Evolutionary conservation across 2,113 vertebrate species (phyloP).

Genomic region (Thinocorus orbignyianus): DNA sequence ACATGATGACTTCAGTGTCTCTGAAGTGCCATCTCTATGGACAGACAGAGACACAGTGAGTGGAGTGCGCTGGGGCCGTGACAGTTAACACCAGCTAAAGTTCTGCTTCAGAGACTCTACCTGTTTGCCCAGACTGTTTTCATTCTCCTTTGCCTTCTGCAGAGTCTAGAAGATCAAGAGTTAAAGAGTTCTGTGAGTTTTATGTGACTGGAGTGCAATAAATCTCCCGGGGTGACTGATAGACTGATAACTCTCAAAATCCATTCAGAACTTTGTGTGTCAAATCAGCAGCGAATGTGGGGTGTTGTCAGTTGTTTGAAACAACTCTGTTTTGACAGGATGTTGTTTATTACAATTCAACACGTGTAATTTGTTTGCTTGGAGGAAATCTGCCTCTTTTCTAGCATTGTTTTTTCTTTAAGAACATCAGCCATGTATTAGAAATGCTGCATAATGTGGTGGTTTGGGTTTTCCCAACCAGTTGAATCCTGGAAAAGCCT

Average conservation of each 20-base stretch:
- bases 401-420: background rate
- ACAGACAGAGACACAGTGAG: background rate
- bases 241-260: conserved; percentile 58
- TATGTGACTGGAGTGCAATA: conserved; percentile 32
- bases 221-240: conserved; percentile 58
- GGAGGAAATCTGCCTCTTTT: conserved; percentile 36
- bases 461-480: background rate
- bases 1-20: background rate
- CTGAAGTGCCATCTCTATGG: background rate
- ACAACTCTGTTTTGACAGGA: conserved; percentile 19
- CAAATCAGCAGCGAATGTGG: background rate
- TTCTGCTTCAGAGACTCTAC: conserved; percentile 14
- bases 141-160: background rate
- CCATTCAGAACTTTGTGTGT: background rate
- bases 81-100: background rate
- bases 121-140: conserved; percentile 23
- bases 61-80: background rate
- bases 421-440: background rate
- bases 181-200: conserved; percentile 54
- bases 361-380: conserved; percentile 6
- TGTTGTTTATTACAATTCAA: conserved; percentile 50
- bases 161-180: conserved; percentile 40
- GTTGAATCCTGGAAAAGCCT: background rate
- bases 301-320: conserved; percentile 27
- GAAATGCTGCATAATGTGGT: background rate